Evolutionary conservation across 2,888 invertebrate species (phyloP), one percentile per base, ranked within the genome.

Genomic region (Petrolisthes manimaculis): DNA sequence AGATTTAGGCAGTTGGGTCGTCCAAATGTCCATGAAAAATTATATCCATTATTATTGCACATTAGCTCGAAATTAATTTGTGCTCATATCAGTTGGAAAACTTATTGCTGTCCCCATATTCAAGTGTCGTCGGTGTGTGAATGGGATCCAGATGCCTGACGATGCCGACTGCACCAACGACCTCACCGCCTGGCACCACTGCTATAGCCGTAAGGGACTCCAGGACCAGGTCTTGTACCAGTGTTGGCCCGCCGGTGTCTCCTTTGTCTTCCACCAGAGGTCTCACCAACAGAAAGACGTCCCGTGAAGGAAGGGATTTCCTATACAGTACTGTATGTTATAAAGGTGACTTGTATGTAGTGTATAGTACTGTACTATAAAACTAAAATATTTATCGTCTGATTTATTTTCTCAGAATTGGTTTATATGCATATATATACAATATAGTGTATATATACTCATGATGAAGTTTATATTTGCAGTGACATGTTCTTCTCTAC

Each of bases 131-230:
- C 95, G 98, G 79, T 98, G 98, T 93, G 95, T 97, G 0, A 96
- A 97, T 92, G 95, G 94, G 91, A 96, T 98, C 75, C 98, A 99
- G 94, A 95, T 96, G 0, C 96, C 98, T 0, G 96, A 96, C 80
- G 96, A 96, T 91, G 96, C 97, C 0, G 99, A 99, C 93, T 99
- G 99, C 92, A 98, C 96, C 6, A 97, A 97, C 0, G 98, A 99
- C 94, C 94, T 99, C 86, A 96, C 98, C 0, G 96, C 97, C 92
- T 99, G 99, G 99, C 96, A 96, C 92, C 98, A 99, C 93, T 96
- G 96, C 92, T 95, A 96, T 77, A 97, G 97, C 92, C 97, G 97
- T 92, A 96, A 96, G 92, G 96, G 95, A 67, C 93, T 98, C 24
- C 96, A 96, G 0, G 97, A 98, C 94, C 93, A 95, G 89, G 95